These are phyloP conservation scores for Periophthalmodon schlosseri DNA, from an alignment of 2,113 vertebrate genomes.

Conservation along the genomic window DNA sequence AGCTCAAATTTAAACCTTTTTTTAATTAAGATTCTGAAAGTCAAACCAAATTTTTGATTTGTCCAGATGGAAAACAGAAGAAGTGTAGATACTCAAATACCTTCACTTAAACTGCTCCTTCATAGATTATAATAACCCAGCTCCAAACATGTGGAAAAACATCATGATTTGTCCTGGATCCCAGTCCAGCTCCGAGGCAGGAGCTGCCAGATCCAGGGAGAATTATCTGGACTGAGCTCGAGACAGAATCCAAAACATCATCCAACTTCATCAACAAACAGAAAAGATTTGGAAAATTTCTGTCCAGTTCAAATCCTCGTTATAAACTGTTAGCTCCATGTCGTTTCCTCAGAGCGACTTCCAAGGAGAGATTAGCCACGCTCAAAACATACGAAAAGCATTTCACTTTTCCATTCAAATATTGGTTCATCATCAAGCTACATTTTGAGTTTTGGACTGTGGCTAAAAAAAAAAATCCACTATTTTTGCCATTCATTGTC, in stretches of 20 bases:
- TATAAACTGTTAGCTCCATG: slow-evolving; percentile 29
- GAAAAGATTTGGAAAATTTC: slow-evolving; percentile 41
- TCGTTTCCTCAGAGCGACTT: slow-evolving; percentile 37
- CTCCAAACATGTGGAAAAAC: too few relatives aligned
- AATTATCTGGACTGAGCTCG: neutral
- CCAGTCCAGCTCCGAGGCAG: neutral
- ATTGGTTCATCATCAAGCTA: slow-evolving; percentile 5
- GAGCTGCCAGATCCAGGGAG: neutral
- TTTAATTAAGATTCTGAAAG: neutral
- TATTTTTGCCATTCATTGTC: too few relatives aligned
- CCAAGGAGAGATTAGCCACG: slow-evolving; percentile 30
- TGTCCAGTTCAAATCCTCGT: slow-evolving; percentile 5
- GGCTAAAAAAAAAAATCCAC: too few relatives aligned
- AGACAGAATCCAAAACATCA: slow-evolving; percentile 14
- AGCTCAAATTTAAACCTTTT: too few relatives aligned
- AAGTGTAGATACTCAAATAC: too few relatives aligned
- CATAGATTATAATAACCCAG: too few relatives aligned
- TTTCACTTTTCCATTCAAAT: slow-evolving; percentile 22
- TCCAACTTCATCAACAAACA: slow-evolving; percentile 12
- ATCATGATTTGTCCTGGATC: too few relatives aligned
- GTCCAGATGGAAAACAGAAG: neutral
- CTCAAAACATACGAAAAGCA: too few relatives aligned
- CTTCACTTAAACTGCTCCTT: neutral
- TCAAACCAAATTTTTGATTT: too few relatives aligned
- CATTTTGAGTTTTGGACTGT: slow-evolving; percentile 18